Evolutionary conservation across 1,140 invertebrate genomes (phyloP), one percentile per base, ranked within the genome.

Genomic region (Ceratoteleas bidentatus): DNA sequence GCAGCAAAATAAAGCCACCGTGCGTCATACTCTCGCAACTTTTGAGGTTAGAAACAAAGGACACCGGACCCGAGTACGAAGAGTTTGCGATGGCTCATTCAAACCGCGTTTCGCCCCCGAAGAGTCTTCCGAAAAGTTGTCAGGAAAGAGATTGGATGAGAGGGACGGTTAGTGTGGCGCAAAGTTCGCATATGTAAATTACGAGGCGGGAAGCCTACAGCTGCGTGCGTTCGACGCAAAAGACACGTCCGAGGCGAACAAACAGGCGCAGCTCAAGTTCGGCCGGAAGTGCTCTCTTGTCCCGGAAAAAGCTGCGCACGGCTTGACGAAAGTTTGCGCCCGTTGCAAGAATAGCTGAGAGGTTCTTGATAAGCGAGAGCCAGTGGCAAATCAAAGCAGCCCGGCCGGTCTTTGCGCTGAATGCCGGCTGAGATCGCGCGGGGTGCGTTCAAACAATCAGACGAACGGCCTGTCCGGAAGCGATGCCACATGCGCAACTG

Each of bases 181-280:
- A 14, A 16, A 6, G 61, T 56, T 72, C 54, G 61, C 69, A 32
- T 80, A 80, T 80, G 77, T 74, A 80, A 80, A 80, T 73, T 73
- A 68, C 68, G 56, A 62, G 62, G 58, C 58, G 64, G 40, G 66
- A 45, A 73, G 68, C 68, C 76, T 79, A 72, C 68, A 72, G 60
- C 68, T 73, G 76, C 61, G 61, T 73, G 49, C 60, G 52, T 15
- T 66, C 36, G 54, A 61, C 66, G 43, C 52, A 43, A 73, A 73
- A 79, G 45, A 24, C 24, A 24, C 24, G 24, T 24, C 24, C 24
- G 24, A 40, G 36, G 36, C 36, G 10, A 40, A 40, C 36, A 24
- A 24, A 24, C 24, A 24, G 24, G 24, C 24, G 24, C 4, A 24
- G 24, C 24, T 24, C 24, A 24, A 24, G 24, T 24, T 24, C 4